These are phyloP conservation scores for Cephalotes varians DNA, from an alignment of 2,888 invertebrate species.

Conservation along the genomic window DNA sequence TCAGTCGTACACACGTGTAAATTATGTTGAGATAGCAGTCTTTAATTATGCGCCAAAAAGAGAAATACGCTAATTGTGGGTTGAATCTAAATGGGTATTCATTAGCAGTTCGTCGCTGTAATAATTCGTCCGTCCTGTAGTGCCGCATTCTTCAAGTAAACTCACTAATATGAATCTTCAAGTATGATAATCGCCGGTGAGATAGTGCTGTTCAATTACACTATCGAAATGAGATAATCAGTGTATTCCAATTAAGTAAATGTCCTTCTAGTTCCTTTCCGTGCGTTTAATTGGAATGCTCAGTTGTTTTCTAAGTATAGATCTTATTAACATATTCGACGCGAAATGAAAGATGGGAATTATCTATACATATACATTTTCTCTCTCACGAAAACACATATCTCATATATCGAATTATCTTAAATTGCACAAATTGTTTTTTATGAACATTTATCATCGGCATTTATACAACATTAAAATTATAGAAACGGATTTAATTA, in stretches of 20 bases:
- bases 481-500: not conserved
- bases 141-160: conserved; percentile 42
- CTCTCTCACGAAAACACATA: conserved; percentile 6
- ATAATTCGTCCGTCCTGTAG: conserved; percentile 34
- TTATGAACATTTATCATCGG: not conserved
- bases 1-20: not conserved
- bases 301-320: conserved; percentile 31
- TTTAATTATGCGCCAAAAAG: conserved; percentile 40
- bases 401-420: conserved; percentile 4
- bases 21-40: conserved; percentile 29
- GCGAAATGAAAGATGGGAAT: conserved; percentile 25
- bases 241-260: conserved; percentile 48
- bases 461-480: not conserved
- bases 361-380: conserved; percentile 13
- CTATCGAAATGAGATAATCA: conserved; percentile 52
- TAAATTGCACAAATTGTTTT: conserved; percentile 30
- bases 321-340: conserved; percentile 47
- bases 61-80: conserved; percentile 42
- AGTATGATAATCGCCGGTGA: conserved; percentile 45
- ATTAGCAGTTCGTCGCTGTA: conserved; percentile 45
- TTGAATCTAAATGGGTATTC: conserved; percentile 46
- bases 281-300: conserved; percentile 41
- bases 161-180: conserved; percentile 49
- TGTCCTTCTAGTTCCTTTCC: conserved; percentile 33
- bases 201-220: conserved; percentile 52